phyloP scores from a whole-genome alignment of 2,113 vertebrate genomes.

The Tringa solitaria region DNA sequence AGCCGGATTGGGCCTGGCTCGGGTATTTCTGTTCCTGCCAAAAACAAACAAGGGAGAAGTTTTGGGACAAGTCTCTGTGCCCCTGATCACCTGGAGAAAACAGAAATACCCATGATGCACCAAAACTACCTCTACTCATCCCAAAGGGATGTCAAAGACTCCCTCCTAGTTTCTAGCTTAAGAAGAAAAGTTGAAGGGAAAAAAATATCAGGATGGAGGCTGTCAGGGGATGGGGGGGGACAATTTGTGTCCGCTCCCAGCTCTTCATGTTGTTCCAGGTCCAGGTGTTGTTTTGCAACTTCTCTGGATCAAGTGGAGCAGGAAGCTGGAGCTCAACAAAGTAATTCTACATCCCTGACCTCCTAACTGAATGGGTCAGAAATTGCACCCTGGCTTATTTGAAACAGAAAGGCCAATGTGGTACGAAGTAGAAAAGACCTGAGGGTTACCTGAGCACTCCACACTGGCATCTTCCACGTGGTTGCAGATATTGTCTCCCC shows the following conservation, averaged over 20 bases:
- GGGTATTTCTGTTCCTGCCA: not conserved
- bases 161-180: not conserved
- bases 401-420: not conserved
- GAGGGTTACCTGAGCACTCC: conserved; percentile 42
- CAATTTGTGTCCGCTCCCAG: not conserved
- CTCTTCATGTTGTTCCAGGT: not conserved
- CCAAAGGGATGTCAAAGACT: not conserved
- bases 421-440: not conserved
- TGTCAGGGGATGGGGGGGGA: no score
- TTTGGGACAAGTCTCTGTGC: not conserved
- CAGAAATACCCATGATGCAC: not conserved
- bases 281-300: not conserved
- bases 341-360: not conserved
- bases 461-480: conserved; percentile 25
- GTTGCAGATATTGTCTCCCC: conserved; percentile 43
- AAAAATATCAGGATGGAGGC: not conserved
- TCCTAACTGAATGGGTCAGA: not conserved
- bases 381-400: not conserved
- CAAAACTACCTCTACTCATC: not conserved
- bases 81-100: not conserved
- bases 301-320: not conserved
- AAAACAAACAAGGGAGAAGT: not conserved
- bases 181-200: not conserved
- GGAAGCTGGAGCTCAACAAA: not conserved
- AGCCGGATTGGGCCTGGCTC: not conserved